Evolutionary conservation across 2,113 vertebrate species (phyloP).

Genomic region (Atrichornis clamosus): DNA sequence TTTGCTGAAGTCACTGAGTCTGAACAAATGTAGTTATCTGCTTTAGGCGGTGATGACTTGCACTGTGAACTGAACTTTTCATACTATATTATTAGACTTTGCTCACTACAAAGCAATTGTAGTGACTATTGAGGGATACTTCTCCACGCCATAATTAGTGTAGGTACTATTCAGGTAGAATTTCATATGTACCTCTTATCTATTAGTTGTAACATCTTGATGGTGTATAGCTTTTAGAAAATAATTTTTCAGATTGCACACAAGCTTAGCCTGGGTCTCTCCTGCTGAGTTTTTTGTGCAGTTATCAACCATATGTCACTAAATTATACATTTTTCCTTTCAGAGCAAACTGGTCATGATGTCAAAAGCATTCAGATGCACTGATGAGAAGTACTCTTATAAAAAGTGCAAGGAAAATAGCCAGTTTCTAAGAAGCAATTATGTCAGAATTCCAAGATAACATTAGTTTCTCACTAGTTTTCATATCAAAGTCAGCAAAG

Average conservation of each 20-base stretch:
- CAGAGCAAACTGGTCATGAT: neutral
- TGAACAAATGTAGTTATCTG: neutral
- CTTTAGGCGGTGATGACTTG: neutral
- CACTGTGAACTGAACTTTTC: neutral
- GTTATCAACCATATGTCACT: neutral
- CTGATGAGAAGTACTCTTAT: neutral
- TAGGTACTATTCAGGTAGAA: neutral
- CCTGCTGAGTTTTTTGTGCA: neutral
- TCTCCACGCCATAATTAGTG: neutral
- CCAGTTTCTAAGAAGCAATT: neutral
- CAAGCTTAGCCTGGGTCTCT: neutral
- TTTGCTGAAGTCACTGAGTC: neutral
- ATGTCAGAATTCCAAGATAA: neutral
- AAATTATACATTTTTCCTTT: neutral
- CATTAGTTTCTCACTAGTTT: neutral
- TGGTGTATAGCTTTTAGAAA: neutral
- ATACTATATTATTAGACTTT: neutral
- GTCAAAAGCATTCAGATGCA: neutral
- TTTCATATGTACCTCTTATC: neutral
- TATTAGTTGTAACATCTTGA: neutral
- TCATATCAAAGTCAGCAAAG: neutral
- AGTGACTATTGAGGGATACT: neutral
- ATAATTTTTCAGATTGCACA: neutral
- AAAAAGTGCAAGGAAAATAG: neutral
- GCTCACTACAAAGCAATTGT: neutral